Evolutionary conservation across 92 coral and sea anemone species (phyloP), one percentile per base, ranked within the genome.

Genomic region (Epizoanthus rinbou): DNA sequence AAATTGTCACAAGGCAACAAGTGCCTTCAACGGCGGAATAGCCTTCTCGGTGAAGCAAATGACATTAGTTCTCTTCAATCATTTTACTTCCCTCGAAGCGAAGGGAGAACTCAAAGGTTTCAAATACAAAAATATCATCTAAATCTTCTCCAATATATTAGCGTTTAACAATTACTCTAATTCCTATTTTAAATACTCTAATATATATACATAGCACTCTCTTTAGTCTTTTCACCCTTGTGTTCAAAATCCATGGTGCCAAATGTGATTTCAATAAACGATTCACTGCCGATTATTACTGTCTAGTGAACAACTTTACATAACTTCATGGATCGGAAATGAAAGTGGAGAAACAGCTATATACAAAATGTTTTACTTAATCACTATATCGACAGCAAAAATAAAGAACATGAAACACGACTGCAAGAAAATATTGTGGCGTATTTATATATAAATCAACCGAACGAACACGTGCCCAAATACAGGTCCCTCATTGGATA

Each of bases 61-160:
- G 54, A 11, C 14, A 50, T 10, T 9, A 50, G 54, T 50, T 9
- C 54, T 50, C 54, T n/a, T 71, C 28, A 28, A 67, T 56, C 57
- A 71, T 19, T 71, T 71, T 71, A 15, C 14, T 41, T 19, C 33
- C 75, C 58, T 71, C 33, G 41, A 71, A 41, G 54, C 33, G 41
- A 71, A 41, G 54, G 23, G 50, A 6, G 17, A 24, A 63, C 13
- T 28, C 18, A 66, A 56, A 10, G 52, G 19, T 47, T 23, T 57
- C 53, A 58, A 57, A 19, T 78, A 78, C 71, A 78, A 78, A 78
- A 78, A 78, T 78, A 78, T 60, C 82, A 13, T 78, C 56, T 62
- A 33, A 57, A 60, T 78, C 82, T 78, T 54, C 35, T 78, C 82
- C 60, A 47, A 78, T 78, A 78, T 78, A 78, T 78, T 78, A 78